Base-by-base conservation (phyloP, 30 jellyfish, hydroid and myxozoan genomes). In the Sanderia malayensis region DNA sequence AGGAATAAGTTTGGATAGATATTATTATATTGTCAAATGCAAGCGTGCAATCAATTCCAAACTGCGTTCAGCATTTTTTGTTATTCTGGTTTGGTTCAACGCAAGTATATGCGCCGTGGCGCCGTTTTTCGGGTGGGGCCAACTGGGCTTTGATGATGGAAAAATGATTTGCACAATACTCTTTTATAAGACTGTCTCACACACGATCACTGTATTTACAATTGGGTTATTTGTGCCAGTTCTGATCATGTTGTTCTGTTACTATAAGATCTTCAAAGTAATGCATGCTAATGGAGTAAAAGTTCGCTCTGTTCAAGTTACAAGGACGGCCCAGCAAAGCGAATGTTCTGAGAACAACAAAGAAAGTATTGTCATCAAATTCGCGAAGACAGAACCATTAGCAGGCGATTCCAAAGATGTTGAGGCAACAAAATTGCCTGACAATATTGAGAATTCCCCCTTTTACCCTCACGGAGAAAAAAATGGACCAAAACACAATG, bases 61-160 rank as follows among this genome's bases (percentile, higher is more conserved):
- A 34, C 21, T 30, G 31, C 79, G 84, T 9, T 57, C 59, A 11
- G 49, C 60, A 0, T 21, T 52, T n/a, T 45, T 86, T 23, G 69
- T 80, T 2, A 37, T 28, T 4, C 24, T 67, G 27, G 83, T 74
- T 8, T 87, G 94, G 94, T 27, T 31, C 61, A 46, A 37, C 19
- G 76, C 87, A 13, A 20, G 71, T 22, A 52, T 73, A 45, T 22
- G 80, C 19, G 83, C 96, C 34, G 31, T 87, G 8, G 31, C 95
- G 0, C 96, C 96, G 0, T 44, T 67, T 4, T 87, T 87, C 26
- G 86, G 86, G 24, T 87, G 96, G 96, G 96, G 96, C 31, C 84
- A 72, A 27, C 72, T 87, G 20, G 96, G 92, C 2, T 87, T 80
- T 58, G 95, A 87, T 44, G 81, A 67, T 28, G 96, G 96, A 26